Base-by-base conservation (phyloP, 2,888 invertebrate species). In the Netelia inedita region DNA sequence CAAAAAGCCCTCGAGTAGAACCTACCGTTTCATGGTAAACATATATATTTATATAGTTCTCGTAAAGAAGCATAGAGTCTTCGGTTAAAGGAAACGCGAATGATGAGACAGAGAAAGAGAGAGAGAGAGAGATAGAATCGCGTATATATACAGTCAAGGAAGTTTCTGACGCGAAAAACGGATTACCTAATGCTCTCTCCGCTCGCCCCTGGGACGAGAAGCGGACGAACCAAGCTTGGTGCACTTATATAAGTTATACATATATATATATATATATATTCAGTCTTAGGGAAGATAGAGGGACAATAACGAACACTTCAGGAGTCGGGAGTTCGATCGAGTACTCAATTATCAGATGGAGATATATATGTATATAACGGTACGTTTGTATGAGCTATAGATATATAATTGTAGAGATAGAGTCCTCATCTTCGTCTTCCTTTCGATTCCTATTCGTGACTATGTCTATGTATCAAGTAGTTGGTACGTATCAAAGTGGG, bases 281-380 rank as follows among this genome's bases (percentile, higher is more conserved):
- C 10, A 46, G 10, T 46, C 11, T 14, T 14, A 46, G 14, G 46
- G 46, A 46, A 0, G 46, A 46, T 46, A 46, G 46, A 14, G 46
- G 10, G 46, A 46, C 46, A 46, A 14, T 14, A 84, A 86, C 83
- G 85, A 88, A 87, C 89, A 89, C 90, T 89, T 92, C 92, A 92
- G 91, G 89, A 92, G 87, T 92, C 92, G 91, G 88, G 88, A 90
- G 89, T 91, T 91, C 89, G 89, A 90, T 89, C 89, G 86, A 79
- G 84, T 89, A 87, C 91, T 91, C 91, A 92, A 92, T 91, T 91
- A 88, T 88, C 63, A 35, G 50, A 69, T 69, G 61, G 35, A 50
- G 63, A 28, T 53, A 43, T 74, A 63, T 61, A 59, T 57, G 53
- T 74, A 11, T 71, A 53, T 16, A 28, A 8, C 19, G 28, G 28